These are phyloP conservation scores for Drosophila anomalata DNA, from an alignment of 2,888 invertebrate genomes.

Conservation along the genomic window DNA sequence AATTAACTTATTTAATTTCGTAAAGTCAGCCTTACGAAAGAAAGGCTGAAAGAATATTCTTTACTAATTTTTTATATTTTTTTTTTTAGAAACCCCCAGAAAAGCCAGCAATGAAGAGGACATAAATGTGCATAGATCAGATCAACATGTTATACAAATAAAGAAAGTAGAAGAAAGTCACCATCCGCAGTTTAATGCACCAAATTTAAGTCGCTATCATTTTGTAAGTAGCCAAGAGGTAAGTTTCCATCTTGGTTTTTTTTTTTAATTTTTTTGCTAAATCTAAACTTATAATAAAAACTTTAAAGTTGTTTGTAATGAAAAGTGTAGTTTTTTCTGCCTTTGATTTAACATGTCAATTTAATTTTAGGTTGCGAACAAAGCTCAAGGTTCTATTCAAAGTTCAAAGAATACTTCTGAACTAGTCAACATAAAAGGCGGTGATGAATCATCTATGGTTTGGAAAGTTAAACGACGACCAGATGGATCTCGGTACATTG, in stretches of 20 bases:
- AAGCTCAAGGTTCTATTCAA: slow-evolving; percentile 14
- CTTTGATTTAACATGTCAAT: background rate
- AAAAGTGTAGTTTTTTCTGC: no score
- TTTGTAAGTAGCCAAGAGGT: slow-evolving; percentile 86
- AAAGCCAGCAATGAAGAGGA: slow-evolving; percentile 26
- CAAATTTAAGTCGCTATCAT: slow-evolving; percentile 86
- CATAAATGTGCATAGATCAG: slow-evolving; percentile 25
- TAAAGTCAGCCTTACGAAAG: no score
- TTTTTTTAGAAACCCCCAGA: slow-evolving; percentile 33
- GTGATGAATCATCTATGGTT: slow-evolving; percentile 85
- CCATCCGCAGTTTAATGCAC: slow-evolving; percentile 85
- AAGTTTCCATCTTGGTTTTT: slow-evolving; percentile 35
- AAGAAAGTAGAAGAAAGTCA: slow-evolving; percentile 51
- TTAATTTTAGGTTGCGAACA: slow-evolving; percentile 58
- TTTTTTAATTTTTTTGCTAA: no score
- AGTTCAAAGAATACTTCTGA: slow-evolving; percentile 44
- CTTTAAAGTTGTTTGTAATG: no score
- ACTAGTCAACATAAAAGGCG: slow-evolving; percentile 43
- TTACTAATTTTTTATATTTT: background rate
- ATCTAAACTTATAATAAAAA: no score
- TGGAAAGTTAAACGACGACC: slow-evolving; percentile 91
- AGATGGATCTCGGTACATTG: slow-evolving; percentile 91
- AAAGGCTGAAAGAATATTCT: no score
- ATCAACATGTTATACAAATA: slow-evolving; percentile 30
- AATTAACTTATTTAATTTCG: no score